Evolutionary conservation across 2,113 vertebrate genomes (phyloP).

Genomic region (Alosa alosa): DNA sequence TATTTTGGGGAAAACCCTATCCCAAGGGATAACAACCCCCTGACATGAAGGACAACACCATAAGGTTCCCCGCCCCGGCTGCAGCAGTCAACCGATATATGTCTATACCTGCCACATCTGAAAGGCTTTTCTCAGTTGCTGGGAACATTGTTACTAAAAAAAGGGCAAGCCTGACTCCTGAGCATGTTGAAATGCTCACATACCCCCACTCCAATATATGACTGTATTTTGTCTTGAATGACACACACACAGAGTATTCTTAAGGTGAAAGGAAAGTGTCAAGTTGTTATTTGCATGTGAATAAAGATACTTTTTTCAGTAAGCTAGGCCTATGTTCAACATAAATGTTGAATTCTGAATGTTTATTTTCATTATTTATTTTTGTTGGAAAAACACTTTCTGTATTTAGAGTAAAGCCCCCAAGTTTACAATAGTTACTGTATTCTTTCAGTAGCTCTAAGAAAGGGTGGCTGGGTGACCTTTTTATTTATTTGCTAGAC

Average conservation of each 20-base stretch:
- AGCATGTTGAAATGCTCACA: slow-evolving; percentile 33
- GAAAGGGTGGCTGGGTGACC: too few species aligned
- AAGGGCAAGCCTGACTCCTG: slow-evolving; percentile 27
- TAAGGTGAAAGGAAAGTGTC: too few species aligned
- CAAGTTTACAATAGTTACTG: too few species aligned
- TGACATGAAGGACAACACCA: neutral
- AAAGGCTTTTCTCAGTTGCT: slow-evolving; percentile 24
- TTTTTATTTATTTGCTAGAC: too few species aligned
- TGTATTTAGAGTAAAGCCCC: too few species aligned
- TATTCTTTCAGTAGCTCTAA: too few species aligned
- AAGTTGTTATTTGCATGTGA: too few species aligned
- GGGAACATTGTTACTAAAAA: slow-evolving; percentile 31
- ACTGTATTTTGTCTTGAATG: neutral
- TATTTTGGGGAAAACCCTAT: slow-evolving; percentile 12
- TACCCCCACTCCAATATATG: slow-evolving; percentile 19
- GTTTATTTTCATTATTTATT: too few species aligned
- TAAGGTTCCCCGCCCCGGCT: slow-evolving; percentile 2
- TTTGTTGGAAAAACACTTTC: too few species aligned
- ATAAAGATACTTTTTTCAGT: too few species aligned
- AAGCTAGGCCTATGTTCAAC: too few species aligned
- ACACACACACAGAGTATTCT: neutral
- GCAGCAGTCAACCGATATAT: neutral
- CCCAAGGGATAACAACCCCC: neutral
- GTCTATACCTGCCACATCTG: neutral
- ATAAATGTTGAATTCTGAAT: too few species aligned